These are phyloP conservation scores for Stercorarius parasiticus DNA, from an alignment of 2,113 vertebrate genomes.

Conservation along the genomic window DNA sequence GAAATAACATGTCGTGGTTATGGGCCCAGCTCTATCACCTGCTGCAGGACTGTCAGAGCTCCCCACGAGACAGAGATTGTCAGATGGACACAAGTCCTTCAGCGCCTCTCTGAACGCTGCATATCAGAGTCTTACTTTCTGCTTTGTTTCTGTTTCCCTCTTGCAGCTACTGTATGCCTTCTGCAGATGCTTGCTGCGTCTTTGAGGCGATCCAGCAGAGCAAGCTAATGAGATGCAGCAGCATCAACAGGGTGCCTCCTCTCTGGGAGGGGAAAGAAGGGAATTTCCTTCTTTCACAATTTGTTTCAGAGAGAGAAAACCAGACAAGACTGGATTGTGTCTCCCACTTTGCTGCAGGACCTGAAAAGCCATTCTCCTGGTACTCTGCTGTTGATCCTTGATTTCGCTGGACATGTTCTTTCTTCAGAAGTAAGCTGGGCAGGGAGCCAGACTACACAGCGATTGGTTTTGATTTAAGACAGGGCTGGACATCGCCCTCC, in stretches of 20 bases:
- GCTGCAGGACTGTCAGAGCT: background rate
- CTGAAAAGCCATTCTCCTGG: background rate
- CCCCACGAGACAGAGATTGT: background rate
- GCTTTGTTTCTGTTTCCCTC: background rate
- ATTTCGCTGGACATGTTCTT: rapidly evolving
- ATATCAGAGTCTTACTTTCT: background rate
- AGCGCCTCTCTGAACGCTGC: background rate
- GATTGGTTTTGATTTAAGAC: background rate
- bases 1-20: background rate
- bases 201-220: background rate
- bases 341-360: background rate
- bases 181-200: background rate
- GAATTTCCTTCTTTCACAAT: background rate
- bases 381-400: background rate
- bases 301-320: background rate
- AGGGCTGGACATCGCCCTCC: rapidly evolving
- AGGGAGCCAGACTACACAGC: background rate
- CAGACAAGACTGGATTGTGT: background rate
- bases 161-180: background rate
- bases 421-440: background rate
- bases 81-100: background rate
- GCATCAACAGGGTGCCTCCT: background rate
- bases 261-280: background rate
- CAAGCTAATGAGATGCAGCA: background rate
- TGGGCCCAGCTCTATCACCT: background rate